Base-by-base conservation (phyloP, 2,888 invertebrate genomes). In the Deilephila porcellus region DNA sequence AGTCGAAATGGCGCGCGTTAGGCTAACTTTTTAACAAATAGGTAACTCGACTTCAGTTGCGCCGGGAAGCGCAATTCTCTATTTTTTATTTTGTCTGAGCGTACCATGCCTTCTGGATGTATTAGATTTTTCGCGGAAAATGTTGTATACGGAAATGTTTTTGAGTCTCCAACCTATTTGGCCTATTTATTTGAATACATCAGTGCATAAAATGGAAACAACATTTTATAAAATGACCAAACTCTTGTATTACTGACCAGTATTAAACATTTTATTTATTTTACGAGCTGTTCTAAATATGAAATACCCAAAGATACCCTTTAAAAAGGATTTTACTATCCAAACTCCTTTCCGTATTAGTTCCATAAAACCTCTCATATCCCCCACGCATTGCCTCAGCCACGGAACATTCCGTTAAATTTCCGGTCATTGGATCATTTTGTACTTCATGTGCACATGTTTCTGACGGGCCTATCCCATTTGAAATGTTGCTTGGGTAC, bases 381-480 rank as follows among this genome's bases (percentile, higher is more conserved):
- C 64, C 1, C 4, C 64, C n/a, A 19, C n/a, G 14, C 4, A 64
- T 20, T 6, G 20, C 1, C 32, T 5, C 19, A 3, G 17, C 37
- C n/a, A n/a, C 37, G 67, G 45, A 67, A 67, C 52, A 52, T 25
- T 25, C 45, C 72, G 71, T 25, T 14, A 45, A 45, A 45, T 64
- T 64, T 64, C 64, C 64, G 64, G 64, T 64, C 64, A 64, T 64
- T 52, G 67, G 45, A 52, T 52, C 56, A 72, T 72, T 32, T 72
- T 32, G 53, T 52, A 73, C 59, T 73, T 62, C 52, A 53, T 29
- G 56, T 67, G 62, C 70, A 53, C 25, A 37, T 71, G 71, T 37
- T 71, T 73, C 53, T 73, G 73, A 71, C 73, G 71, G 73, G 60
- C 63, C 73, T 71, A 73, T 73, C 56, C 63, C 59, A 52, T 53